Conservation (phyloP, 2,113 vertebrate genomes). For the Micronycteris hirsuta region DNA sequence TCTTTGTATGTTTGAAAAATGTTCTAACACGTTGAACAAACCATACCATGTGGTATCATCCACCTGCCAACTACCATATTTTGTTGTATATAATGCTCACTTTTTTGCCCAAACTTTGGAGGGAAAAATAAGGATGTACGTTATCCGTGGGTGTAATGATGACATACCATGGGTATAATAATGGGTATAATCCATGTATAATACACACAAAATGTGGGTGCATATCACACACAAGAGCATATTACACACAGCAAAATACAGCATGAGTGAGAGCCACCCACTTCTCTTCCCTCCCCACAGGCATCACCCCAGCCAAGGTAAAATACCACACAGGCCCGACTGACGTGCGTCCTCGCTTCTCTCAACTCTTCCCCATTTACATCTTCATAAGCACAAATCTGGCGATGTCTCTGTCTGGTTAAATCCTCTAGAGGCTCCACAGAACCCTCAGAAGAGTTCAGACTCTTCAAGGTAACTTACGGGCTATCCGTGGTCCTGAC, state of each 20-base stretch:
- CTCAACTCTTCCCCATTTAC: not conserved
- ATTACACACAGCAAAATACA: too few species aligned
- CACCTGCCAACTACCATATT: not conserved
- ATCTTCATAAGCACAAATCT: not conserved
- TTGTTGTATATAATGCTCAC: too few species aligned
- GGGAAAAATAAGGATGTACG: too few species aligned
- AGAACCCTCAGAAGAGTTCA: not conserved
- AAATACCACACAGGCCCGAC: not conserved
- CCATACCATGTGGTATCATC: not conserved
- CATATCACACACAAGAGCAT: too few species aligned
- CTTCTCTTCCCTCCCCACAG: not conserved
- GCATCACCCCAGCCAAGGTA: not conserved
- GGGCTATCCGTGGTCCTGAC: rapidly evolving
- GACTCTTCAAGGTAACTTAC: not conserved
- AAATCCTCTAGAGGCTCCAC: not conserved
- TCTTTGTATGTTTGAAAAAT: not conserved
- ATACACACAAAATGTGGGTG: too few species aligned
- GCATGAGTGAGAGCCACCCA: not conserved
- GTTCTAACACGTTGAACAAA: not conserved
- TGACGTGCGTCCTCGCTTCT: rapidly evolving
- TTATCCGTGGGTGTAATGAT: too few species aligned
- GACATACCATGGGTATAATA: too few species aligned
- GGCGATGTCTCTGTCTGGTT: not conserved
- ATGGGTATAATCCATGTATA: too few species aligned
- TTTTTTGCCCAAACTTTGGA: too few species aligned